Evolutionary conservation across 2,888 invertebrate genomes (phyloP).

Genomic region (Gortyna flavago): DNA sequence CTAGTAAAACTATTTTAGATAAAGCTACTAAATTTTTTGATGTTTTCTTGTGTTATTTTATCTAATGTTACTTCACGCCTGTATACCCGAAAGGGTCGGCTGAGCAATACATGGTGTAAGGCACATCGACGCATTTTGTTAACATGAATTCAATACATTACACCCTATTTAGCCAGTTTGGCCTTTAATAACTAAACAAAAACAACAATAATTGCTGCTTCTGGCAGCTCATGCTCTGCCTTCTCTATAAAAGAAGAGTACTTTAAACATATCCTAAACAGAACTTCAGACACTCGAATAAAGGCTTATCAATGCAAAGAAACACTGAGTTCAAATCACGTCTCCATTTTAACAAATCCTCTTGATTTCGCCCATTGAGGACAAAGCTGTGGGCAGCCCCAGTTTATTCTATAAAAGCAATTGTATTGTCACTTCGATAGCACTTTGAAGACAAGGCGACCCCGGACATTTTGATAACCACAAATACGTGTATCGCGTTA

Average conservation of each 20-base stretch:
- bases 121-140: neutral
- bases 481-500: conserved; percentile 81
- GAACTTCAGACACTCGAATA: neutral
- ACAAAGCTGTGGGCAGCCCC: conserved; percentile 36
- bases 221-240: neutral
- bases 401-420: conserved; percentile 61
- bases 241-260: neutral
- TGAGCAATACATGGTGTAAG: neutral
- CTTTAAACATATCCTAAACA: conserved; percentile 5
- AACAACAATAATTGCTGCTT: neutral
- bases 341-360: conserved; percentile 43
- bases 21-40: neutral
- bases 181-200: neutral
- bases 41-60: neutral
- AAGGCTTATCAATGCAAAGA: conserved; percentile 22
- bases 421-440: conserved; percentile 66
- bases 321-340: conserved; percentile 28
- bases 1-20: neutral
- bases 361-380: conserved; percentile 43
- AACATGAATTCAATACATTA: neutral
- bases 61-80: too few relatives aligned
- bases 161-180: neutral
- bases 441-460: conserved; percentile 72
- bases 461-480: conserved; percentile 78
- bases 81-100: neutral